Evolutionary conservation across 2,113 vertebrate genomes (phyloP).

Genomic region (Coreoperca whiteheadi): DNA sequence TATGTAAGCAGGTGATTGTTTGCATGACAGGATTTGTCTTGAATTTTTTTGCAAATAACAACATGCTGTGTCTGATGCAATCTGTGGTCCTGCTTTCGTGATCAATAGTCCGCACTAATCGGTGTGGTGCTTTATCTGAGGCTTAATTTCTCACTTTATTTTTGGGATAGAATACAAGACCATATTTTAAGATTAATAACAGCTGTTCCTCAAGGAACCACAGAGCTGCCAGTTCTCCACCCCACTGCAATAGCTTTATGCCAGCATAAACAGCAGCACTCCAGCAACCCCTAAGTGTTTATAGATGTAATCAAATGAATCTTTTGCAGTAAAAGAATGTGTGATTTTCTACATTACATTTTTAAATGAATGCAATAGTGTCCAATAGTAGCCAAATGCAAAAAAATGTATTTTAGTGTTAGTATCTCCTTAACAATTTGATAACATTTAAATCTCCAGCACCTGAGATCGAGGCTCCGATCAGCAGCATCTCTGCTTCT

Average conservation of each 20-base stretch:
- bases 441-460: slow-evolving; percentile 45
- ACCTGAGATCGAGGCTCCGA: slow-evolving; percentile 32
- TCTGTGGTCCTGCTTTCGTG: slow-evolving; percentile 1
- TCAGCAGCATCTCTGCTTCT: slow-evolving; percentile 28
- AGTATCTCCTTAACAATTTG: neutral
- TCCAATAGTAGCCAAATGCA: neutral
- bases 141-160: slow-evolving; percentile 5
- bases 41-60: slow-evolving; percentile 11
- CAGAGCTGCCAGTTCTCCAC: neutral
- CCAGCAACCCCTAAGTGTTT: neutral
- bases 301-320: neutral
- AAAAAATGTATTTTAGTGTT: neutral
- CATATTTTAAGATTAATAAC: slow-evolving; percentile 23
- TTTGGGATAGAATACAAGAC: neutral
- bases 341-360: neutral
- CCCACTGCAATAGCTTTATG: neutral
- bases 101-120: neutral
- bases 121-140: slow-evolving; percentile 2
- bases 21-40: slow-evolving; percentile 29
- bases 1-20: slow-evolving; percentile 53
- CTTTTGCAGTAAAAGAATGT: neutral
- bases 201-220: neutral
- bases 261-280: neutral
- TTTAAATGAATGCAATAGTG: neutral
- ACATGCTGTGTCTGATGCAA: neutral